Percentiles rank a stretch among this genome's conserved stretches.
These are phyloP conservation scores for Agraylea sexmaculata DNA, from an alignment of 1,140 invertebrate species.

Conservation along the genomic window DNA sequence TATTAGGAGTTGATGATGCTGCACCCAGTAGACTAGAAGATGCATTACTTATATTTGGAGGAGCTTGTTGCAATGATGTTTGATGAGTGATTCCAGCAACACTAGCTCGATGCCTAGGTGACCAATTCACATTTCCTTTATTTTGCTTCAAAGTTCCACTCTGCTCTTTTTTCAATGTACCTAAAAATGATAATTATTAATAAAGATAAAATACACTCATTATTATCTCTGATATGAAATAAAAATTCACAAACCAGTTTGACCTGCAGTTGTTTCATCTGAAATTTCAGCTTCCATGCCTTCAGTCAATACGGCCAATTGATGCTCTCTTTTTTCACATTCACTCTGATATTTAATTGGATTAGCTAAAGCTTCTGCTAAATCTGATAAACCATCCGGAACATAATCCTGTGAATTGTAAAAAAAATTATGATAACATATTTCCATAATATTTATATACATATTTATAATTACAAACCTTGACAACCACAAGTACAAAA, in stretches of 20 bases:
- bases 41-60: too few relatives aligned
- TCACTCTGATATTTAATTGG: constrained; percentile 95
- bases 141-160: constrained; percentile 13
- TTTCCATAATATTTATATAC: too few relatives aligned
- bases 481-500: constrained; percentile 88
- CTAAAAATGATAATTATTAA: constrained; percentile 2
- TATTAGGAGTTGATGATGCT: constrained; percentile 25
- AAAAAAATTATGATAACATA: not conserved
- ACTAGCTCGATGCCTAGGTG: constrained; percentile 32
- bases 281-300: constrained; percentile 48
- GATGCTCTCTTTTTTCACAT: constrained; percentile 81
- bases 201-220: not conserved
- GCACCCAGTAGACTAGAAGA: constrained; percentile 13
- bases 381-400: constrained; percentile 83
- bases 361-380: constrained; percentile 94
- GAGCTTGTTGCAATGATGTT: constrained; percentile 10
- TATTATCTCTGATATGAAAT: too few relatives aligned
- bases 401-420: constrained; percentile 67
- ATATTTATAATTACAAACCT: constrained; percentile 45
- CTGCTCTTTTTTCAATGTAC: not conserved
- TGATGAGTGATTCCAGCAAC: constrained; percentile 22
- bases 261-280: constrained; percentile 26
- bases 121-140: constrained; percentile 24
- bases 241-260: too few relatives aligned
- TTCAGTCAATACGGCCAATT: constrained; percentile 81